Percentiles rank a stretch among this genome's conserved stretches.
These are phyloP conservation scores for Cephalopterus ornatus DNA, from an alignment of 2,113 vertebrate species.

Conservation along the genomic window DNA sequence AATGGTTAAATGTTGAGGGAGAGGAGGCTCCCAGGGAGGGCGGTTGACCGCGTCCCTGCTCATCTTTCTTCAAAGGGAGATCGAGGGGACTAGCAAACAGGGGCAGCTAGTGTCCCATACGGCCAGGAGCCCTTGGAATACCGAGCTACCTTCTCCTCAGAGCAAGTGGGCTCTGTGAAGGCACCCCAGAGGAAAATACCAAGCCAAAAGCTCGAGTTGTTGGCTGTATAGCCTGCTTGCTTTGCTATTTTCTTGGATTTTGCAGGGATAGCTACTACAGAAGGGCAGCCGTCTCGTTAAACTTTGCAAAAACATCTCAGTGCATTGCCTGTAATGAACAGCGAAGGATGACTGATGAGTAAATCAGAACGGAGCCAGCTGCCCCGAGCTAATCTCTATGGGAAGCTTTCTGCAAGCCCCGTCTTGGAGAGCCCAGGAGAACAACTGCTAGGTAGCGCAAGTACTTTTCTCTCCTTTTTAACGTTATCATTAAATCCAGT, in stretches of 20 bases:
- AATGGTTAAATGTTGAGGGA: accelerated
- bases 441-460: not conserved
- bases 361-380: not conserved
- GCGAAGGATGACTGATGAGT: accelerated
- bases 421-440: not conserved
- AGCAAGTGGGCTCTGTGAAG: not conserved
- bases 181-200: not conserved
- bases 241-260: not conserved
- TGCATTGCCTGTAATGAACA: too few relatives aligned
- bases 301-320: not conserved
- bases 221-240: not conserved
- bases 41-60: accelerated
- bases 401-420: not conserved
- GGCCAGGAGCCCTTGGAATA: not conserved
- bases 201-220: not conserved
- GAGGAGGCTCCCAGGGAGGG: accelerated
- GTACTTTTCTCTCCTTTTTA: not conserved
- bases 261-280: not conserved
- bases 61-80: not conserved
- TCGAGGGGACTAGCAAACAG: not conserved
- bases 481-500: not conserved
- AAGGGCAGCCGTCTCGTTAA: not conserved
- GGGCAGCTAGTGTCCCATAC: not conserved
- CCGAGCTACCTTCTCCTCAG: too few relatives aligned
- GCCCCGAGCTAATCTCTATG: accelerated